These are phyloP conservation scores for Boloria selene DNA, from an alignment of 2,888 invertebrate genomes.

Conservation along the genomic window DNA sequence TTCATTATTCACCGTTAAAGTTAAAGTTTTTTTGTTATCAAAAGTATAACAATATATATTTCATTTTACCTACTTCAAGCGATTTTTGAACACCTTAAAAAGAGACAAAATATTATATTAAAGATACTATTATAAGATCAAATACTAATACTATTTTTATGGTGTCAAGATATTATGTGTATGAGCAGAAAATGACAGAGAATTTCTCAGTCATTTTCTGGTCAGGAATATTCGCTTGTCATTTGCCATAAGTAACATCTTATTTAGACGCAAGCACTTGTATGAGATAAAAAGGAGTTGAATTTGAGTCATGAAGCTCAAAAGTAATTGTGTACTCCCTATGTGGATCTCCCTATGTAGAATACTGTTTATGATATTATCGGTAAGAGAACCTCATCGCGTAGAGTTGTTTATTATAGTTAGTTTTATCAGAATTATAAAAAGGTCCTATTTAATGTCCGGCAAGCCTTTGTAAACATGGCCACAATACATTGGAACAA, in stretches of 20 bases:
- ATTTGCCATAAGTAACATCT: constrained; percentile 36
- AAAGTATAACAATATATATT: too few relatives aligned
- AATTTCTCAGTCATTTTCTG: constrained; percentile 19
- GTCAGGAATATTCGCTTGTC: constrained; percentile 39
- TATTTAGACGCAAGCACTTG: constrained; percentile 28
- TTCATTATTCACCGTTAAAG: too few relatives aligned
- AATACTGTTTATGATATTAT: not conserved
- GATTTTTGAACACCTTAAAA: constrained; percentile 36
- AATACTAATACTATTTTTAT: constrained; percentile 24
- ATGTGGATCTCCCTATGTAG: not conserved
- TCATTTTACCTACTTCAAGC: constrained; percentile 30
- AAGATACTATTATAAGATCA: too few relatives aligned
- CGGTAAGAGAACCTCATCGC: too few relatives aligned
- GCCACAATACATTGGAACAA: too few relatives aligned
- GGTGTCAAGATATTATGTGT: constrained; percentile 25
- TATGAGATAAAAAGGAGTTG: constrained; percentile 21
- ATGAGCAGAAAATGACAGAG: constrained; percentile 34
- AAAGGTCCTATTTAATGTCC: too few relatives aligned
- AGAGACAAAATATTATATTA: constrained; percentile 23
- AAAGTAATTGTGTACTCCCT: not conserved
- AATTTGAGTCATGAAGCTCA: constrained; percentile 7
- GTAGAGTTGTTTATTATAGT: too few relatives aligned
- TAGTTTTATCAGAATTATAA: too few relatives aligned
- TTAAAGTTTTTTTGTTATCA: too few relatives aligned
- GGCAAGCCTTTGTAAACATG: too few relatives aligned